These are phyloP conservation scores for Xiphias gladius DNA, from an alignment of 2,113 vertebrate genomes.

Conservation along the genomic window DNA sequence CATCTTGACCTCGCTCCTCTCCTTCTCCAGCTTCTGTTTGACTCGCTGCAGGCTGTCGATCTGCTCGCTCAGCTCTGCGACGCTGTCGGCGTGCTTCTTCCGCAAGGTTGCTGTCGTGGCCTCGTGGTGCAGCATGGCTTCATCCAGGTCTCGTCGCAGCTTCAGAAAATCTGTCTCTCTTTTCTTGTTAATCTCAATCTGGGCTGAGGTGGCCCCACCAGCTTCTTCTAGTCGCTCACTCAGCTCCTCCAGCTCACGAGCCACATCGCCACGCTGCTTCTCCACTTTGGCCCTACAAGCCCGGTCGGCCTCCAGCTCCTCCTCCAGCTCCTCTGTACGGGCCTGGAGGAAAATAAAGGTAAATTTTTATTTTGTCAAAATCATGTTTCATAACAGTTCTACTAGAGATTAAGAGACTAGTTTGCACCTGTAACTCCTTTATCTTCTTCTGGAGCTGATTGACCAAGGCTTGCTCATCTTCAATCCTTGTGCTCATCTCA, in stretches of 20 bases:
- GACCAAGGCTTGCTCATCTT: conserved; percentile 90
- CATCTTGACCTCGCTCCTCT: conserved; percentile 92
- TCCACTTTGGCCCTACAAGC: conserved; percentile 90
- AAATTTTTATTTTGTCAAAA: conserved; percentile 9
- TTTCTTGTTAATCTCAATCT: conserved; percentile 93
- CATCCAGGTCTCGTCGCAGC: conserved; percentile 92
- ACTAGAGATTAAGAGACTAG: not conserved
- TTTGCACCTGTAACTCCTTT: conserved; percentile 92
- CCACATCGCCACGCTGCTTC: conserved; percentile 91
- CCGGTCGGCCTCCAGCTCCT: conserved; percentile 93
- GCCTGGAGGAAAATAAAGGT: conserved; percentile 79
- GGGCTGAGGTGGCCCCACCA: conserved; percentile 85
- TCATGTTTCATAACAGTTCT: not conserved
- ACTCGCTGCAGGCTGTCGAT: conserved; percentile 92
- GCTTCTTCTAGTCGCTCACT: conserved; percentile 94
- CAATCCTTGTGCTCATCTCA: conserved; percentile 88
- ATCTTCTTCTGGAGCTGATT: conserved; percentile 94
- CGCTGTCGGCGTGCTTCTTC: conserved; percentile 90
- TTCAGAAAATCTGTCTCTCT: conserved; percentile 89
- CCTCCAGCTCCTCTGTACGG: conserved; percentile 92
- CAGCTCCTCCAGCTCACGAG: conserved; percentile 92
- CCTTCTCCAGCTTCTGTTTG: conserved; percentile 96
- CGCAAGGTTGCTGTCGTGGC: conserved; percentile 85
- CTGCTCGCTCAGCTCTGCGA: conserved; percentile 91
- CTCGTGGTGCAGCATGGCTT: conserved; percentile 90